These are phyloP conservation scores for Achroia grisella DNA, from an alignment of 1,140 invertebrate genomes.

Conservation along the genomic window DNA sequence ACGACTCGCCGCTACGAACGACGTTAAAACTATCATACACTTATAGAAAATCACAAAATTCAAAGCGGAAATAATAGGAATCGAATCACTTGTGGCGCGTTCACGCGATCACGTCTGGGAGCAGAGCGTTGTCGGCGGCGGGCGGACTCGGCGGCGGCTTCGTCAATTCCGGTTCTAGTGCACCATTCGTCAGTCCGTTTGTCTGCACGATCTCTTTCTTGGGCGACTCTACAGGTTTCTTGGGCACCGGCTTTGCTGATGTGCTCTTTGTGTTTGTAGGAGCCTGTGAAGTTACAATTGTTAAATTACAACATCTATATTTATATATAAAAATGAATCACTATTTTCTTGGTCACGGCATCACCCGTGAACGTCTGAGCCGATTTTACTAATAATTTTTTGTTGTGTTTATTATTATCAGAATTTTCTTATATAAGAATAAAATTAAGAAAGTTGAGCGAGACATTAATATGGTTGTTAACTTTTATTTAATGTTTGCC, in stretches of 20 bases:
- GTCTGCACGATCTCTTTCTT: constrained; percentile 19
- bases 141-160: constrained; percentile 59
- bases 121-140: constrained; percentile 52
- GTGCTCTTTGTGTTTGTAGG: constrained; percentile 19
- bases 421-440: too few species aligned
- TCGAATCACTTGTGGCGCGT: constrained; percentile 23
- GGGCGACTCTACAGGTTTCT: constrained; percentile 20
- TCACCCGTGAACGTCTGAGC: too few species aligned
- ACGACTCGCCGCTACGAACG: constrained; percentile 42
- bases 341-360: too few species aligned
- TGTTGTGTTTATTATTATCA: too few species aligned
- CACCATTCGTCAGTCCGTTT: constrained; percentile 37
- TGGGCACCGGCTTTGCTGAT: constrained; percentile 17
- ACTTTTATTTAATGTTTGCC: too few species aligned
- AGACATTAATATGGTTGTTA: too few species aligned
- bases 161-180: constrained; percentile 1
- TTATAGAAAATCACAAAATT: constrained; percentile 71
- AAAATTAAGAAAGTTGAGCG: too few species aligned
- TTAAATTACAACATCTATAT: too few species aligned
- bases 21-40: constrained; percentile 65
- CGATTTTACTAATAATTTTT: too few species aligned
- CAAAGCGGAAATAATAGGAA: constrained; percentile 68
- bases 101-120: constrained; percentile 68
- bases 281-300: constrained; percentile 14
- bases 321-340: too few species aligned